Evolutionary conservation across 2,888 invertebrate genomes (phyloP).

Genomic region (Conchocele bisecta): DNA sequence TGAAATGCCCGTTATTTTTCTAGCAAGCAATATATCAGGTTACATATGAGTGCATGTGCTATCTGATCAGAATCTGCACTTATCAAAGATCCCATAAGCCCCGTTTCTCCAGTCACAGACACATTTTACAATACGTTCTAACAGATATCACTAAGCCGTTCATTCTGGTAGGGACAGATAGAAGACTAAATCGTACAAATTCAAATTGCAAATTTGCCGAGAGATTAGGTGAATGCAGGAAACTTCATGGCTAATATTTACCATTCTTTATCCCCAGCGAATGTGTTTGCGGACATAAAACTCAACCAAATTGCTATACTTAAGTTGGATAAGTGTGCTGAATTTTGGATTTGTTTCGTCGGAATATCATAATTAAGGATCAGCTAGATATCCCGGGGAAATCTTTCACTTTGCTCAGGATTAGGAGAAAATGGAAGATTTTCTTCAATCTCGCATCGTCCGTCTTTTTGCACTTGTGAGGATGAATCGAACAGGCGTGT

Average conservation of each 20-base stretch:
- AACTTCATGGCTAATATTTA: constrained; percentile 38
- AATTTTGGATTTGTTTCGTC: constrained; percentile 60
- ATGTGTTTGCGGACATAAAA: constrained; percentile 38
- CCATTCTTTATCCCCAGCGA: constrained; percentile 36
- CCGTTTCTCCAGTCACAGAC: too few species aligned
- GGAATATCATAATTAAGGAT: constrained; percentile 65
- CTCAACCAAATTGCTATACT: constrained; percentile 57
- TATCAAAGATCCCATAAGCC: too few species aligned
- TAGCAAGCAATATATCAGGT: too few species aligned
- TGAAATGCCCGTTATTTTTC: too few species aligned
- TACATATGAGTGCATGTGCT: too few species aligned
- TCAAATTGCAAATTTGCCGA: constrained; percentile 55
- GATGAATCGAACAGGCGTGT: too few species aligned
- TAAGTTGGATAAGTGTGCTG: constrained; percentile 56
- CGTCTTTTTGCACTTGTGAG: too few species aligned
- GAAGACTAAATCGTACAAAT: too few species aligned
- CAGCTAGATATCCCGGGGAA: constrained; percentile 43
- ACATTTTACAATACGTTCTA: too few species aligned
- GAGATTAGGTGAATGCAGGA: constrained; percentile 44
- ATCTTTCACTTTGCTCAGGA: constrained; percentile 60
- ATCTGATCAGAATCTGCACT: too few species aligned
- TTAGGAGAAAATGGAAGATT: constrained; percentile 56
- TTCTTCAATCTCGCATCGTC: constrained; percentile 41
- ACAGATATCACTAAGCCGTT: too few species aligned
- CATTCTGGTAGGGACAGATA: too few species aligned